Evolutionary conservation across 2,888 invertebrate species (phyloP).

Genomic region (Rotaria magnacalcarata): DNA sequence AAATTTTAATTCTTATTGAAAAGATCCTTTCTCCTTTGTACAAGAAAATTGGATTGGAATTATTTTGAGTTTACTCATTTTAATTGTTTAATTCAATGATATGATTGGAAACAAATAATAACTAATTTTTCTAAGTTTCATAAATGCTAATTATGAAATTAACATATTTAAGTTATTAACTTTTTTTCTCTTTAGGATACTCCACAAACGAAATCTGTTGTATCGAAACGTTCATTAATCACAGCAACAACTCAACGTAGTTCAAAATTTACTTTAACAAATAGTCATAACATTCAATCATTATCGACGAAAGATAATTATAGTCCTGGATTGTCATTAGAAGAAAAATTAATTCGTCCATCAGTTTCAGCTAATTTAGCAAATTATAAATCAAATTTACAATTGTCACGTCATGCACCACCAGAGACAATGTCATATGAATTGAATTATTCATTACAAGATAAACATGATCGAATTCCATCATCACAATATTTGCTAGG

Average conservation of each 20-base stretch:
- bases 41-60: no score
- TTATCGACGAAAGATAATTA: neutral
- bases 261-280: neutral
- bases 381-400: neutral
- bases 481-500: conserved; percentile 82
- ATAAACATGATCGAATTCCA: conserved; percentile 76
- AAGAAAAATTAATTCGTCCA: conserved; percentile 7
- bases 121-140: no score
- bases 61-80: no score
- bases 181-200: neutral
- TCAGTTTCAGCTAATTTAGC: neutral
- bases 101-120: no score
- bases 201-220: neutral
- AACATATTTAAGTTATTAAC: no score
- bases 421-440: conserved; percentile 76
- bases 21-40: no score
- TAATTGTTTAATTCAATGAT: no score
- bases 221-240: neutral
- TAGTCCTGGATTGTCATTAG: neutral
- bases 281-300: neutral
- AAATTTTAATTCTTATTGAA: no score
- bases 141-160: no score
- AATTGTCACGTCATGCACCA: neutral
- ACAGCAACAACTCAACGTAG: neutral
- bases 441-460: conserved; percentile 83